Evolutionary conservation across 2,888 invertebrate genomes (phyloP).

Genomic region (Apoda limacodes): DNA sequence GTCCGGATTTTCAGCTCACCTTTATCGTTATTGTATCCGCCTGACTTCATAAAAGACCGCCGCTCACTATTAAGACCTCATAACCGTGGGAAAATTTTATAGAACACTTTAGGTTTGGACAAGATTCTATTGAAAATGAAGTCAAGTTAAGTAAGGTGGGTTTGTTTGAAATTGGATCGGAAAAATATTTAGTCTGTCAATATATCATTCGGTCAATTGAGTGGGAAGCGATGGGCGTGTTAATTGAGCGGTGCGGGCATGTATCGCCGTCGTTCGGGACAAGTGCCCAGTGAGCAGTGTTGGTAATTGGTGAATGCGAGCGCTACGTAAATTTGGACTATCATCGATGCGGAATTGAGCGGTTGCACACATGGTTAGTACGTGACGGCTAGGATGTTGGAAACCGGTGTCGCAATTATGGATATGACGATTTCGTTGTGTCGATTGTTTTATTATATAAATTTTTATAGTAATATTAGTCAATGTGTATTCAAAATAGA

Average conservation of each 20-base stretch:
- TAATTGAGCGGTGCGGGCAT: constrained; percentile 50
- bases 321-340: constrained; percentile 45
- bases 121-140: too few species aligned
- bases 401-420: too few species aligned
- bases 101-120: constrained; percentile 11
- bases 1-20: constrained; percentile 68
- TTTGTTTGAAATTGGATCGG: constrained; percentile 1
- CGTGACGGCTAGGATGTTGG: constrained; percentile 22
- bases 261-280: constrained; percentile 23
- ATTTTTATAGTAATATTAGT: too few species aligned
- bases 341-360: constrained; percentile 50
- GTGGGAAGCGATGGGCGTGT: constrained; percentile 56
- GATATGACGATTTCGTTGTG: too few species aligned
- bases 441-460: too few species aligned
- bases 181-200: constrained; percentile 29
- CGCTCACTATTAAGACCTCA: constrained; percentile 65
- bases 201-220: constrained; percentile 54
- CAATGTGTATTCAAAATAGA: too few species aligned
- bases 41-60: constrained; percentile 61
- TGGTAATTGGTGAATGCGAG: constrained; percentile 54
- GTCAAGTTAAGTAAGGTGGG: too few species aligned
- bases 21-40: constrained; percentile 68
- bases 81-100: constrained; percentile 61
- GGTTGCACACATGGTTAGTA: constrained; percentile 34
- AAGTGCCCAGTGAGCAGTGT: constrained; percentile 50